Percentiles rank a stretch among this genome's conserved stretches.
Conservation (phyloP, 2,113 vertebrate species). For the Ammodytes dubius region DNA sequence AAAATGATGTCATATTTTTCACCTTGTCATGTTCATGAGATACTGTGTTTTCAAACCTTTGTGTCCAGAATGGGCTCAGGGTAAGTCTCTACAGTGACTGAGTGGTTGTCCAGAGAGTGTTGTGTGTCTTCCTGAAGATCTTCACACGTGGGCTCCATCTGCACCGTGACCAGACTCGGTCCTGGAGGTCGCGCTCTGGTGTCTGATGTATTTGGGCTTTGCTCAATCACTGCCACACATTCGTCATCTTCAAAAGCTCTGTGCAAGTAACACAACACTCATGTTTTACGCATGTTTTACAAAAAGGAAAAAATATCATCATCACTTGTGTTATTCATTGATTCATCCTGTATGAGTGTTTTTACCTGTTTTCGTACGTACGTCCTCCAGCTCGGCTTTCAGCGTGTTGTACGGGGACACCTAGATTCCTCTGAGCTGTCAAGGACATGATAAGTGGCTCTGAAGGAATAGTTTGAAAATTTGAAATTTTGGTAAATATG, state of each 20-base stretch:
- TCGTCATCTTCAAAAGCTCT: conserved; percentile 87
- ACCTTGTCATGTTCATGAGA: not conserved
- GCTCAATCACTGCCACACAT: conserved; percentile 71
- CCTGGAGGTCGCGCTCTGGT: conserved; percentile 72
- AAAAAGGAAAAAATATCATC: not conserved
- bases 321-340: not conserved
- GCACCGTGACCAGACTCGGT: conserved; percentile 73
- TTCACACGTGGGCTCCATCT: conserved; percentile 75
- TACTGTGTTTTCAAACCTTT: conserved; percentile 67
- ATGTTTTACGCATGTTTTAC: not conserved
- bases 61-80: conserved; percentile 75
- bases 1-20: not conserved
- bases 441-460: conserved; percentile 1
- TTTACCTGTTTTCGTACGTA: conserved; percentile 86
- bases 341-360: not conserved
- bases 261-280: not conserved
- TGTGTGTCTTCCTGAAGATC: conserved; percentile 58
- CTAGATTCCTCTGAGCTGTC: conserved; percentile 80
- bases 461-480: conserved; percentile 5
- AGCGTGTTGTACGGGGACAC: conserved; percentile 69
- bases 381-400: conserved; percentile 70
- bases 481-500: conserved; percentile 17
- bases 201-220: conserved; percentile 78
- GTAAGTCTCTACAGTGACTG: conserved; percentile 78
- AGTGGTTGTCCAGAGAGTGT: conserved; percentile 44